Base-by-base conservation (phyloP, 2,113 vertebrate species). In the Rhynchomys soricoides region DNA sequence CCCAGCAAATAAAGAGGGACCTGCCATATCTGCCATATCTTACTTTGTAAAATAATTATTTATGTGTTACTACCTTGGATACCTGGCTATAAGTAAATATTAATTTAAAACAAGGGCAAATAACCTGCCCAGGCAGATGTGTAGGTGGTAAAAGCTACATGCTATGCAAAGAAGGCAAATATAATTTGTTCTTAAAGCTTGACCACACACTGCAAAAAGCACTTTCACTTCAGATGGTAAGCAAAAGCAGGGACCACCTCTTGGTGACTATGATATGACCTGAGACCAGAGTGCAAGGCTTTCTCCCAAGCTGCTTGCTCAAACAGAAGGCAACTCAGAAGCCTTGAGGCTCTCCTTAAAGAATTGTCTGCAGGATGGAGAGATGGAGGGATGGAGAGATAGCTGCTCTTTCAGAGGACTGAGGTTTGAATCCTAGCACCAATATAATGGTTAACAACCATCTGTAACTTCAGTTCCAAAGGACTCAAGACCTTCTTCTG, bases 51-150 rank as follows among this genome's bases (percentile, higher is more conserved):
- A n/a, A 79, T 43, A 45, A 62, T 93, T 62, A 45, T 3, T 95
- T 52, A 74, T 17, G 22, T 19, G 64, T 57, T 64, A 48, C 21
- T 37, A 79, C 71, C 43, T 59, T n/a, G 52, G 19, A 43, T 40
- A 68, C 15, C 66, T 40, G 71, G 50, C 78, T 93, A 29, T 73
- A 70, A 73, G 34, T 29, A 66, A 48, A n/a, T 26, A 83, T 17
- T 83, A 71, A 34, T 26, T 90, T 92, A 57, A 89, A 94, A 73
- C 50, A 92, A 82, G 26, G 70, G 22, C 78, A 82, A 55, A 71
- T 45, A 19, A n/a, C 59, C 68, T 68, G 52, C 73, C 31, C 29
- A 37, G 73, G 70, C 17, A 68, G 78, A 59, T 55, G 16, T 12
- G n/a, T 13, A 29, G 48, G 75, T 19, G 34, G 13, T 29, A 15